These are phyloP conservation scores for Peromyscus californicus DNA, from an alignment of 2,113 vertebrate species.

Conservation along the genomic window DNA sequence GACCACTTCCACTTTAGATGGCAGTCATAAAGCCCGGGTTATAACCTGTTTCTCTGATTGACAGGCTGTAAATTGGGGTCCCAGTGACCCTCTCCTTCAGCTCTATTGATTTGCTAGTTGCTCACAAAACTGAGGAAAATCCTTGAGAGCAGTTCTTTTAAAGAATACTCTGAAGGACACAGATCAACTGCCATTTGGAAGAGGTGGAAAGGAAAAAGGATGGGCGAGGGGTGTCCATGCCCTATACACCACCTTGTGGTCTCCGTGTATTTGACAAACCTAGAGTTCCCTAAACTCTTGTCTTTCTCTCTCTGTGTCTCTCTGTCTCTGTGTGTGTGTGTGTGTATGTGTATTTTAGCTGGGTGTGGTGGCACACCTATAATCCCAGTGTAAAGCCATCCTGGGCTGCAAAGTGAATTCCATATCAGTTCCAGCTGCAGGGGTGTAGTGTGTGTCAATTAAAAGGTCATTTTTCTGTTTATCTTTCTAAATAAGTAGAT, in stretches of 20 bases:
- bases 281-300: neutral
- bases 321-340: neutral
- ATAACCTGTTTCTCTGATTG: neutral
- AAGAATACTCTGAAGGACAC: neutral
- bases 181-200: neutral
- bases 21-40: neutral
- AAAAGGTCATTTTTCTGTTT: conserved; percentile 1
- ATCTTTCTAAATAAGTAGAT: conserved; percentile 32
- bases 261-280: neutral
- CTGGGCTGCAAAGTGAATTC: neutral
- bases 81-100: neutral
- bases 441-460: too few species aligned
- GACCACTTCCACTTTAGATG: neutral
- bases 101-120: neutral
- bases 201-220: neutral
- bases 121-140: neutral
- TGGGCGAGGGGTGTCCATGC: neutral
- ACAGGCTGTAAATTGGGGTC: neutral
- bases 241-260: neutral
- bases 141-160: neutral
- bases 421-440: neutral
- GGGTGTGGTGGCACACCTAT: neutral
- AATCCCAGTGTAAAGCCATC: neutral
- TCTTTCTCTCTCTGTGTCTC: neutral
- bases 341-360: neutral